Evolutionary conservation across 2,888 invertebrate genomes (phyloP).

Genomic region (Cheiracanthium punctorium): DNA sequence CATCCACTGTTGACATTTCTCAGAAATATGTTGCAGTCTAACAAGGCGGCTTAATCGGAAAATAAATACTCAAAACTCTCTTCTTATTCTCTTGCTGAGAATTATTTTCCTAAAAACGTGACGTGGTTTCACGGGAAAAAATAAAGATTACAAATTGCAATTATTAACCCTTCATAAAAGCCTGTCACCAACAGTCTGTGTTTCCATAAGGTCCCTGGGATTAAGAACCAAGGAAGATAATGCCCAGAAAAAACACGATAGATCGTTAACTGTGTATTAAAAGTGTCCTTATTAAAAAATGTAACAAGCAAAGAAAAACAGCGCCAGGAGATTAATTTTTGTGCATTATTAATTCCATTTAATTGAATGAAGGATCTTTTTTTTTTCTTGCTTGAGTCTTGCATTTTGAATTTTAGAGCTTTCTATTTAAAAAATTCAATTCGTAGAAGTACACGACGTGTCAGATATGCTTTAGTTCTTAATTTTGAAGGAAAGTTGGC

Average conservation of each 20-base stretch:
- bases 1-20: too few species aligned
- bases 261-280: not conserved
- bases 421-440: too few species aligned
- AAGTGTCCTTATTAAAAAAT: not conserved
- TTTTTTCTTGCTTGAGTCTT: not conserved
- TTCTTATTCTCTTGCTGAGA: too few species aligned
- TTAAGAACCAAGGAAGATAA: not conserved
- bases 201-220: not conserved
- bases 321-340: not conserved
- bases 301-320: not conserved
- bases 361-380: not conserved
- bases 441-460: too few species aligned
- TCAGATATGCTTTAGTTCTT: too few species aligned
- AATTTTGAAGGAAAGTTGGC: too few species aligned
- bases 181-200: not conserved
- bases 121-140: too few species aligned
- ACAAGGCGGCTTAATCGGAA: too few species aligned
- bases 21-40: too few species aligned
- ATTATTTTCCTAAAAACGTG: too few species aligned
- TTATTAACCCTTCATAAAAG: not conserved
- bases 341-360: not conserved
- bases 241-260: not conserved
- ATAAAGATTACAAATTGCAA: not conserved
- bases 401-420: too few species aligned
- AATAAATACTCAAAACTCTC: too few species aligned